phyloP scores from a whole-genome alignment of 2,113 vertebrate species.

The Oreochromis spilurus region DNA sequence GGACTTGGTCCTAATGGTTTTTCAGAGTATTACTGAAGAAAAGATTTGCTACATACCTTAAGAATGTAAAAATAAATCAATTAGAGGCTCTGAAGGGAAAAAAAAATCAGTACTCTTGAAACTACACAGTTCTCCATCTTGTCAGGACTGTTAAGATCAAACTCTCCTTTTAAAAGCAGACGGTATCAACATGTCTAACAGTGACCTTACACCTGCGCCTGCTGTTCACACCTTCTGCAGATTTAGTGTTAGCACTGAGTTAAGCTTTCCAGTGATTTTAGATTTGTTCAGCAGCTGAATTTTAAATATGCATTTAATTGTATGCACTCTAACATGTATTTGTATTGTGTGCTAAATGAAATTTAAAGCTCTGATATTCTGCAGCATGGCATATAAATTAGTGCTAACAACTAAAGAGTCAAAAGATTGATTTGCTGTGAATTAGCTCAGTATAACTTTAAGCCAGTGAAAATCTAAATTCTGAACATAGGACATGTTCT shows the following conservation, averaged over 20 bases:
- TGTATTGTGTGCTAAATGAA: neutral
- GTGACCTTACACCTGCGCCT: constrained; percentile 2
- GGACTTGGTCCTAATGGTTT: neutral
- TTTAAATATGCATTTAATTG: neutral
- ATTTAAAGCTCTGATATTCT: neutral
- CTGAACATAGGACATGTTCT: neutral
- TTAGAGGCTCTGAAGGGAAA: neutral
- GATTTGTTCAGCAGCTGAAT: neutral
- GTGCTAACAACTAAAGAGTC: neutral
- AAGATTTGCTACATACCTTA: neutral
- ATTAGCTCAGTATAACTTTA: neutral
- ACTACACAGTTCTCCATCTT: neutral
- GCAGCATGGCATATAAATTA: neutral
- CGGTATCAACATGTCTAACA: neutral
- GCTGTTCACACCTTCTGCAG: constrained; percentile 10
- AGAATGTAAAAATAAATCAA: neutral
- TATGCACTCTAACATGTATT: neutral
- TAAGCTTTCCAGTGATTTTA: neutral
- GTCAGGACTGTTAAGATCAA: neutral
- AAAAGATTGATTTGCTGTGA: neutral
- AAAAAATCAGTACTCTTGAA: neutral
- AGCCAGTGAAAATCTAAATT: neutral
- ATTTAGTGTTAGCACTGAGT: neutral
- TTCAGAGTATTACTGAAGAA: neutral
- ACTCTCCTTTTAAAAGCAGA: neutral